phyloP scores from a whole-genome alignment of 2,888 invertebrate genomes.

The Philereme transversata region DNA sequence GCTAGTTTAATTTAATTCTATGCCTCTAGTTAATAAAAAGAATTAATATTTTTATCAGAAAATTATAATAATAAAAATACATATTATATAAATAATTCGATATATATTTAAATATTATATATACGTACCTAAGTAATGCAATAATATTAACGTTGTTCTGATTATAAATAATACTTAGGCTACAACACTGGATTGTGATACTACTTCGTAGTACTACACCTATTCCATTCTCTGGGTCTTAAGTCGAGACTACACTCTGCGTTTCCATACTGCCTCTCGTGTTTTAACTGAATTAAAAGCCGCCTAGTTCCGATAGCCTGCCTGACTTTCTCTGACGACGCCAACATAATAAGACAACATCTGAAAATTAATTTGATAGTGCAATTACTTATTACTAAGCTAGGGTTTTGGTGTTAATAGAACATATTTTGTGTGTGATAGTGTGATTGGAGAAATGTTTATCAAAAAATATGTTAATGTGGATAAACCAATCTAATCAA shows the following conservation, averaged over 20 bases:
- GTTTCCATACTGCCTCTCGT: conserved; percentile 19
- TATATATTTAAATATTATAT: conserved; percentile 7
- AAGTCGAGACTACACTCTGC: conserved; percentile 21
- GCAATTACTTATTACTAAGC: conserved; percentile 49
- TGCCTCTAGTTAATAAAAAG: background rate
- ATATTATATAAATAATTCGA: conserved; percentile 3
- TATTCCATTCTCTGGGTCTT: conserved; percentile 22
- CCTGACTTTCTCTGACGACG: conserved; percentile 56
- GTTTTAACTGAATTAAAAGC: conserved; percentile 47
- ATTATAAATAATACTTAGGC: background rate
- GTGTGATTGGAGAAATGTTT: conserved; percentile 2
- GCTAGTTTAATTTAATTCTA: conserved; percentile 18
- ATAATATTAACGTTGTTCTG: conserved; percentile 5
- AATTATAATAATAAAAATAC: background rate
- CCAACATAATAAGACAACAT: conserved; percentile 60
- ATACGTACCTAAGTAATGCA: conserved; percentile 9
- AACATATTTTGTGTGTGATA: conserved; percentile 2
- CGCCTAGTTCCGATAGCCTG: conserved; percentile 46
- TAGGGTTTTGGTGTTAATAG: conserved; percentile 14
- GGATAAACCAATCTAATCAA: background rate
- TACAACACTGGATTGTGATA: background rate
- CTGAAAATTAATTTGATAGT: conserved; percentile 67
- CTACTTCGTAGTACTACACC: conserved; percentile 3
- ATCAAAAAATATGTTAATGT: conserved; percentile 1
- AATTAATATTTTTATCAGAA: background rate